Evolutionary conservation across 2,113 vertebrate genomes (phyloP).

Genomic region (Urocolius indicus): DNA sequence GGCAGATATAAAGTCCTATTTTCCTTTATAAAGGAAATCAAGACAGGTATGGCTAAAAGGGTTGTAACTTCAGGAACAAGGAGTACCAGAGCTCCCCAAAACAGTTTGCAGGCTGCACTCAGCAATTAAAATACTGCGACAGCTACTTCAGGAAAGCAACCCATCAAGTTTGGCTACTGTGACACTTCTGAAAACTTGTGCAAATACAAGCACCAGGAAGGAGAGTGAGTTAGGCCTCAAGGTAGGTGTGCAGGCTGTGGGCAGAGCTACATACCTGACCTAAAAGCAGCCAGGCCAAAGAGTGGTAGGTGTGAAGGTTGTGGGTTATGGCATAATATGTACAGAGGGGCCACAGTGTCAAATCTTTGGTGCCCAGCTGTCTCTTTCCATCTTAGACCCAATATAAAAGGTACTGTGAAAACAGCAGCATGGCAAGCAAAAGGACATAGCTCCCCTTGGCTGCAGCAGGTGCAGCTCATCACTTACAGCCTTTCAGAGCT

Average conservation of each 20-base stretch:
- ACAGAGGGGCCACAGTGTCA: background rate
- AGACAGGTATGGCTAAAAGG: background rate
- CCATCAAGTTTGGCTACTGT: background rate
- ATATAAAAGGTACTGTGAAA: background rate
- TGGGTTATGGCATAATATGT: fast-evolving
- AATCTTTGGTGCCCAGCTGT: background rate
- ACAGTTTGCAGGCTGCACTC: background rate
- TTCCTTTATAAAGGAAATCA: background rate
- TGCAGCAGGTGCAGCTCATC: background rate
- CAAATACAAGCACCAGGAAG: background rate
- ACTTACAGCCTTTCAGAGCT: background rate
- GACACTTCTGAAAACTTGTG: background rate
- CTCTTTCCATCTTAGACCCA: background rate
- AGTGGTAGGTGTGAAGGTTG: background rate
- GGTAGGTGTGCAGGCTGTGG: background rate
- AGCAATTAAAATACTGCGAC: background rate
- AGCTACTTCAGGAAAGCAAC: background rate
- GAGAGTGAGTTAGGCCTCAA: fast-evolving
- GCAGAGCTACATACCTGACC: background rate
- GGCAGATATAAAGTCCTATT: background rate
- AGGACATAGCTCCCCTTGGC: background rate
- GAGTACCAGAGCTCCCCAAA: background rate
- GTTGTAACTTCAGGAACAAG: background rate
- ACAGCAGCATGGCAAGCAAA: background rate
- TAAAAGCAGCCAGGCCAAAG: background rate